Base-by-base conservation (phyloP, 2,113 vertebrate species). In the Melanerpes aurifrons region DNA sequence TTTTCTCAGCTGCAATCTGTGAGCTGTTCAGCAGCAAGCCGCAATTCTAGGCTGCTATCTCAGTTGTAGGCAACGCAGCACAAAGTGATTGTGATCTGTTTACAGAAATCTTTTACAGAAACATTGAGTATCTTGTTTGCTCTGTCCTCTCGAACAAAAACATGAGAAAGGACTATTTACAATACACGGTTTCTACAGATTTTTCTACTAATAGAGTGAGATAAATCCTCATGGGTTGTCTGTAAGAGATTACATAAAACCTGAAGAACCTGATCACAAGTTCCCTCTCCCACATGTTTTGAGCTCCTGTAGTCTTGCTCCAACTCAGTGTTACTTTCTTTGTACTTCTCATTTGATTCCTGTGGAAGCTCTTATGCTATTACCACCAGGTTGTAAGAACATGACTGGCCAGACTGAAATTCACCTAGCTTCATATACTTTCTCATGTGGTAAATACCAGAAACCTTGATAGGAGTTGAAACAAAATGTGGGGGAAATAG, bases 81-180 rank as follows among this genome's bases (percentile, higher is more conserved):
- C 25, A 16, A 35, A 61, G 80, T 26, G 54, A 64, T 74, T 63
- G 40, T 70, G 59, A 43, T 87, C 57, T 93, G 54, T 86, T 90
- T 81, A 66, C 73, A 63, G 70, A 73, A 78, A 67, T 18, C 57
- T 57, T 82, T 47, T 64, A 32, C 40, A 73, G 56, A 58, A 75
- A 47, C 48, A 74, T 72, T 66, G 40, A 95, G 72, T 67, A 61
- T 48, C n/a, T 29, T 87, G 37, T 89, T 89, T 78, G 43, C 59
- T 95, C 63, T 56, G 43, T 61, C 59, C 73, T 86, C 87, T 94
- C 82, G 53, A 96, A 74, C 43, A 89, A 92, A 90, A 14, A 35
- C 15, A 7, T 77, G 37, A 74, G 31, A 67, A 43, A 5, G 6
- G 17, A 45, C 31, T 92, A 28, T 61, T 82, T 70, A 32, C 82